Evolutionary conservation across 1,140 invertebrate species (phyloP), one percentile per base, ranked within the genome.

Genomic region (Tachypleus tridentatus): DNA sequence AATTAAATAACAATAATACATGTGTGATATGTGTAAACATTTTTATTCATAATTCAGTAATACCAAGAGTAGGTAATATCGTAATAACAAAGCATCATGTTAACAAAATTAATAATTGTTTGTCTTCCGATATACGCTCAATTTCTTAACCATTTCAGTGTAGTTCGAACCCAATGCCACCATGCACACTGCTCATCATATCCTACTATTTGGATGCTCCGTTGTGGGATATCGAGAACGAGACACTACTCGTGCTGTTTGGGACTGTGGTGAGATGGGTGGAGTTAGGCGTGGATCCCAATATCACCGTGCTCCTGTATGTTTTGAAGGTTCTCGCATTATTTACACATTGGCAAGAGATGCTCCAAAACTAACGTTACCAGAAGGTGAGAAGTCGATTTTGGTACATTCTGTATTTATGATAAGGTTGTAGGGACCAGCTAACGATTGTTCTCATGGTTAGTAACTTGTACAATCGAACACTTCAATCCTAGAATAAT

Each of bases 271-370:
- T 4, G 93, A n/a, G n/a, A n/a, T n/a, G n/a, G n/a, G n/a, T n/a
- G n/a, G n/a, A 96, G 81, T 97, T 97, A 93, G 81, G 85, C 7
- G 72, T 77, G 56, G 72, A 50, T 64, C 65, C 52, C 63, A 59
- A 49, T 73, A 75, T 60, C 8, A 56, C 5, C 61, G 67, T 49
- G 73, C 73, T 0, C 72, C 77, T 6, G 70, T 73, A 1, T 78
- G 77, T 61, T 68, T 59, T 9, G 29, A 57, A 7, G 76, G 74
- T 0, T 76, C 74, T 4, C 74, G 93, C 84, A 90, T 98, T 67
- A 81, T 98, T 47, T 99, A 97, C 78, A 95, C 95, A 0, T 99
- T 96, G 96, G 96, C 94, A 4, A 82, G 90, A 73, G 91, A 98
- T 78, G 96, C 97, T 1, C 92, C 93, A 4, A 82, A 82, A 51